These are phyloP conservation scores for Auanema sp. DNA, from an alignment of 2,888 invertebrate genomes.

Conservation along the genomic window DNA sequence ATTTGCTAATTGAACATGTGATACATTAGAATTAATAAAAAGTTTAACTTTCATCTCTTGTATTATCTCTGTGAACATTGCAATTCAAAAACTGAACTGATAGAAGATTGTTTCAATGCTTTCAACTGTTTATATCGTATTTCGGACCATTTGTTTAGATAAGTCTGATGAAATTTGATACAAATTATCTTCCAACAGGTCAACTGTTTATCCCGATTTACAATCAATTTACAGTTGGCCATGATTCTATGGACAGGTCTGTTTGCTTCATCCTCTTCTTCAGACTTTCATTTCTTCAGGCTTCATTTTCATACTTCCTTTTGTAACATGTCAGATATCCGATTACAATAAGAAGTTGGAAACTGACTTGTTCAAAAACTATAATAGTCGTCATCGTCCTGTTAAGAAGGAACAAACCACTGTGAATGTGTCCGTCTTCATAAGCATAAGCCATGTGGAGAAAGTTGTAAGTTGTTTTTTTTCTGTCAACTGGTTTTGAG, in stretches of 20 bases:
- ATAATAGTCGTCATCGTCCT: constrained; percentile 55
- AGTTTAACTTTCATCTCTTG: no score
- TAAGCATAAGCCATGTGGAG: constrained; percentile 59
- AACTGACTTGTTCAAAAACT: constrained; percentile 25
- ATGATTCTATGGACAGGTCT: not conserved
- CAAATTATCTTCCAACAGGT: not conserved
- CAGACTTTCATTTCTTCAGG: no score
- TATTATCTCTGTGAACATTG: no score
- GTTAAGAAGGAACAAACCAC: constrained; percentile 54
- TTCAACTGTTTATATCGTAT: no score
- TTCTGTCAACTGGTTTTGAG: not conserved
- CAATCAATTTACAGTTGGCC: constrained; percentile 2
- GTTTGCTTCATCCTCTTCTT: not conserved
- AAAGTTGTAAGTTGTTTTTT: constrained; percentile 47
- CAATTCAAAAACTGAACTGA: no score
- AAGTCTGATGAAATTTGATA: no score
- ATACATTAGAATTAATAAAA: no score
- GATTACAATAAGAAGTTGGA: constrained; percentile 17
- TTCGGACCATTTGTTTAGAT: no score
- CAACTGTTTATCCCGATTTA: not conserved
- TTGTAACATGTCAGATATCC: not conserved
- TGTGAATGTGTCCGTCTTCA: constrained; percentile 46
- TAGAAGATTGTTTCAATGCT: no score
- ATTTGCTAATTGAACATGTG: no score
- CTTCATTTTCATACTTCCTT: not conserved